These are phyloP conservation scores for Metopia argyrocephala DNA, from an alignment of 2,888 invertebrate genomes.

Conservation along the genomic window DNA sequence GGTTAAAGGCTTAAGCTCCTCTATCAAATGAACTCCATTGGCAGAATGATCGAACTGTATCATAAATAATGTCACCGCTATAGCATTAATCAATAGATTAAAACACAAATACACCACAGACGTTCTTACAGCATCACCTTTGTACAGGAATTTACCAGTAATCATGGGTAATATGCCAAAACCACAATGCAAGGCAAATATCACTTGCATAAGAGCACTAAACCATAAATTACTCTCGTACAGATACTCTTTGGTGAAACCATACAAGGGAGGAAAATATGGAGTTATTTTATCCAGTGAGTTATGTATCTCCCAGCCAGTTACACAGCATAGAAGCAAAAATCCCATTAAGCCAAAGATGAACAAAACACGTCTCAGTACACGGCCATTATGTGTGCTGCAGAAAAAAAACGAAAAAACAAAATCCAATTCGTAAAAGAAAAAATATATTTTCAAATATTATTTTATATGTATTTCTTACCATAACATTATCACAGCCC, in stretches of 20 bases:
- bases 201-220: constrained; percentile 77
- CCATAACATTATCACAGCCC: constrained; percentile 78
- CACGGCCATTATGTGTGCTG: constrained; percentile 78
- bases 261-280: constrained; percentile 76
- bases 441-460: neutral
- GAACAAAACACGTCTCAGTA: constrained; percentile 75
- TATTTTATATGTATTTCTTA: constrained; percentile 67
- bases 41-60: constrained; percentile 75
- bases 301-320: constrained; percentile 77
- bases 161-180: constrained; percentile 77
- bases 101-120: constrained; percentile 78
- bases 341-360: constrained; percentile 75
- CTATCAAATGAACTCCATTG: constrained; percentile 70
- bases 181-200: constrained; percentile 77
- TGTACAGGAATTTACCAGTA: constrained; percentile 78
- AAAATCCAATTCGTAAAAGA: too few relatives aligned
- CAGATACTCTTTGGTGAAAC: constrained; percentile 70
- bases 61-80: constrained; percentile 77
- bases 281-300: constrained; percentile 72
- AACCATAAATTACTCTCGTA: constrained; percentile 77
- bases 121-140: constrained; percentile 78
- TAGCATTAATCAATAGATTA: constrained; percentile 77
- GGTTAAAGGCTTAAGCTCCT: constrained; percentile 76
- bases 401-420: neutral
- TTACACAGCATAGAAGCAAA: constrained; percentile 72